These are phyloP conservation scores for Artibeus jamaicensis DNA, from an alignment of 2,797 vertebrate genomes.

Conservation along the genomic window DNA sequence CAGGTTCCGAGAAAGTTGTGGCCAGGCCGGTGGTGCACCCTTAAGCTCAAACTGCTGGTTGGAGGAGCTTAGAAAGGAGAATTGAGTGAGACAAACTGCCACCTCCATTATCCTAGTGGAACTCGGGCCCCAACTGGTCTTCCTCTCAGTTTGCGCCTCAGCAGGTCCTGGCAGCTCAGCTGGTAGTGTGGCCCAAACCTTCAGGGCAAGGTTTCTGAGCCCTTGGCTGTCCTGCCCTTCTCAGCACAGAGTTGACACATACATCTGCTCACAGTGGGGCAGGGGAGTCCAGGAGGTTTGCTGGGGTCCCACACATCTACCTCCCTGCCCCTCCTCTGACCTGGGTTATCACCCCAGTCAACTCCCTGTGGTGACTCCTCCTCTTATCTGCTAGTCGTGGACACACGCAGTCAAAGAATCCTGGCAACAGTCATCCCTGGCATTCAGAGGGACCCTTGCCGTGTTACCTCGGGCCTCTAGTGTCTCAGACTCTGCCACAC, in stretches of 20 bases:
- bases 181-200: not conserved
- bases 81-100: too few relatives aligned
- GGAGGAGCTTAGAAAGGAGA: not conserved
- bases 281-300: not conserved
- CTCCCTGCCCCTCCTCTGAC: not conserved
- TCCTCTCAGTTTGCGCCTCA: not conserved
- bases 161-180: not conserved
- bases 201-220: not conserved
- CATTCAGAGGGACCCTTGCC: not conserved
- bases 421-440: not conserved
- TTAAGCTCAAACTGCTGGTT: not conserved
- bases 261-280: not conserved
- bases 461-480: not conserved
- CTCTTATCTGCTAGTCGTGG: not conserved
- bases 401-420: not conserved
- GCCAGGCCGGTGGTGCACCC: not conserved
- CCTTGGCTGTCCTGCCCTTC: not conserved
- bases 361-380: too few relatives aligned
- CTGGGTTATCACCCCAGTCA: not conserved
- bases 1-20: not conserved
- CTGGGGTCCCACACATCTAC: too few relatives aligned
- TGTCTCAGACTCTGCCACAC: not conserved
- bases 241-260: not conserved
- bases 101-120: fast-evolving
- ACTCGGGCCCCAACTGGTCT: not conserved